These are phyloP conservation scores for Rhorus exstirpatorius DNA, from an alignment of 2,888 invertebrate species.

Conservation along the genomic window DNA sequence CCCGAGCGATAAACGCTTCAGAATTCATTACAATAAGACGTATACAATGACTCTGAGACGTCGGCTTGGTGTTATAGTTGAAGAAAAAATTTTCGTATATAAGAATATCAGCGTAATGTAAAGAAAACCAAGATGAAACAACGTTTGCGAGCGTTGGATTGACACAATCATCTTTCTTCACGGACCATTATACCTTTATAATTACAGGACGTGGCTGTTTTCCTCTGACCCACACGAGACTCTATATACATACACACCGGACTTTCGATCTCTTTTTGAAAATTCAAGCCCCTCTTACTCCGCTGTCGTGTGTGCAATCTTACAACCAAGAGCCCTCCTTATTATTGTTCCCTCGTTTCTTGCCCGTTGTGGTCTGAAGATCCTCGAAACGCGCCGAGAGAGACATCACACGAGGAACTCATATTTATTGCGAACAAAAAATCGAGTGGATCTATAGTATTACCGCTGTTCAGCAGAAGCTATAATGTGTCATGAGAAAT, in stretches of 20 bases:
- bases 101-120: background rate
- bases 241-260: constrained; percentile 6
- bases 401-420: constrained; percentile 13
- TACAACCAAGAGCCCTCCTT: constrained; percentile 37
- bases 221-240: constrained; percentile 65
- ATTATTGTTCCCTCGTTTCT: constrained; percentile 45
- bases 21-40: constrained; percentile 54
- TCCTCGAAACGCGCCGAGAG: constrained; percentile 23
- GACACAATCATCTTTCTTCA: constrained; percentile 71
- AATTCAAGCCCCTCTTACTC: constrained; percentile 10
- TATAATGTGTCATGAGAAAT: too few species aligned
- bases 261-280: constrained; percentile 60
- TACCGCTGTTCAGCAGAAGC: too few species aligned
- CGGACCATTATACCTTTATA: constrained; percentile 74
- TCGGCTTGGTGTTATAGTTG: constrained; percentile 41
- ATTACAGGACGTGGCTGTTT: constrained; percentile 75
- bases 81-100: constrained; percentile 1
- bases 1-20: constrained; percentile 46
- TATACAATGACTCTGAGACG: too few species aligned
- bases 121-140: constrained; percentile 20
- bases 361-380: constrained; percentile 60
- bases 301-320: constrained; percentile 55
- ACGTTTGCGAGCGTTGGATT: constrained; percentile 60
- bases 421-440: constrained; percentile 25
- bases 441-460: too few species aligned